Evolutionary conservation across 2,113 vertebrate species (phyloP).

Genomic region (Pedionomus torquatus): DNA sequence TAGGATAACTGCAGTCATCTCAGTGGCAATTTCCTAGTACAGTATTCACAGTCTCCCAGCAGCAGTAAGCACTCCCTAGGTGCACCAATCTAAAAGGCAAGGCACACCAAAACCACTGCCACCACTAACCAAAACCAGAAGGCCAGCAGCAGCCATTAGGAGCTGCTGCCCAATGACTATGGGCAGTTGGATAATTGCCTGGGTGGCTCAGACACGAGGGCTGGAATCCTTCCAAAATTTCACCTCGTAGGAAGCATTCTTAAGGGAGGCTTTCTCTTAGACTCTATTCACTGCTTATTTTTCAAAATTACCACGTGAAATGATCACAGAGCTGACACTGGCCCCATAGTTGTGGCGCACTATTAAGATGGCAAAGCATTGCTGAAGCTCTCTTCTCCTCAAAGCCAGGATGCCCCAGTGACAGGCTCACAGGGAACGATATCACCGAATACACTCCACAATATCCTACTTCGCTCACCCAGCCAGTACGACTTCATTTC

Average conservation of each 20-base stretch:
- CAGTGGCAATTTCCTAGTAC: neutral
- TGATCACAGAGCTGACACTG: neutral
- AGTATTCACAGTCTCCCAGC: fast-evolving
- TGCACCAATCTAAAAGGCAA: neutral
- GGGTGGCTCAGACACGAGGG: neutral
- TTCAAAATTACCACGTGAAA: constrained; percentile 26
- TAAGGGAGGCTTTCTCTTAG: neutral
- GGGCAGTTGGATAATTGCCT: neutral
- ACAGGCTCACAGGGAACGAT: neutral
- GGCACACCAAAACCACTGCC: neutral
- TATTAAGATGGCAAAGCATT: neutral
- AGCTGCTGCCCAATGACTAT: neutral
- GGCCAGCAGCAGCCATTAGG: neutral
- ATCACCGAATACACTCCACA: neutral
- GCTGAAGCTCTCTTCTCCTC: neutral
- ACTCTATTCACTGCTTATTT: constrained; percentile 13
- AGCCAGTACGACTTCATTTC: neutral
- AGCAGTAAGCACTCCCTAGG: neutral
- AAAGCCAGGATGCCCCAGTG: neutral
- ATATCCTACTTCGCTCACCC: neutral
- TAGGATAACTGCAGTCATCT: neutral
- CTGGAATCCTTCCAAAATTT: neutral
- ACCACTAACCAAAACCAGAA: neutral
- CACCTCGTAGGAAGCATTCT: neutral
- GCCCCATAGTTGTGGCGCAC: neutral